Percentiles rank a stretch among this genome's conserved stretches.
phyloP scores from a whole-genome alignment of 2,888 invertebrate genomes.

The Nycteola revayana region DNA sequence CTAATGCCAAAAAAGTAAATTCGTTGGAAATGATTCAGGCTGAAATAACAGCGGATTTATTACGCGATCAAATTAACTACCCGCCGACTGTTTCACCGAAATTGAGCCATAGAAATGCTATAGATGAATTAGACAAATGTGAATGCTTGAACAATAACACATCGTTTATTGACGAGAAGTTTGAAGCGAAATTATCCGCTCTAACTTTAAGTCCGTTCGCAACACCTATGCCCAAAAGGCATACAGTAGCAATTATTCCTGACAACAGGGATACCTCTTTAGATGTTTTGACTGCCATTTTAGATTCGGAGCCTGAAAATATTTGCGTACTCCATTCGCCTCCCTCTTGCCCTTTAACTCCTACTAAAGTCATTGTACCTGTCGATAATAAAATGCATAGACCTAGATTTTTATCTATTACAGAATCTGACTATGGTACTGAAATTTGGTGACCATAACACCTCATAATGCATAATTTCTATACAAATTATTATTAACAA shows the following conservation, averaged over 20 bases:
- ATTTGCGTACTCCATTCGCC: conserved; percentile 66
- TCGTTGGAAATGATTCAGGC: conserved; percentile 82
- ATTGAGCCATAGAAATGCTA: conserved; percentile 54
- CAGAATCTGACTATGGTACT: conserved; percentile 84
- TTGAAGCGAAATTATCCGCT: conserved; percentile 65
- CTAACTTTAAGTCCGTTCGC: conserved; percentile 70
- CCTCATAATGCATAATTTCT: too few relatives aligned
- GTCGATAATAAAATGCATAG: conserved; percentile 83
- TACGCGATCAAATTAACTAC: conserved; percentile 87
- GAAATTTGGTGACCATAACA: conserved; percentile 87
- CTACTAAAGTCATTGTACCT: conserved; percentile 84
- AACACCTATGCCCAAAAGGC: conserved; percentile 67
- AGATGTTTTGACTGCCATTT: conserved; percentile 69
- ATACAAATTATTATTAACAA: too few relatives aligned
- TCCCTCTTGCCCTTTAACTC: conserved; percentile 71
- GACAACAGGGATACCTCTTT: conserved; percentile 63
- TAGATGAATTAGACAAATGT: conserved; percentile 56
- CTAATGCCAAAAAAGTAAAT: conserved; percentile 68
- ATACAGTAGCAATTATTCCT: conserved; percentile 63
- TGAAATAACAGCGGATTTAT: conserved; percentile 83
- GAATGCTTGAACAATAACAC: conserved; percentile 52
- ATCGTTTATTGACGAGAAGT: conserved; percentile 51
- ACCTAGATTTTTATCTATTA: conserved; percentile 84
- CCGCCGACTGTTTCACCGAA: conserved; percentile 85
- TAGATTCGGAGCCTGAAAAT: conserved; percentile 75